Evolutionary conservation across 2,888 invertebrate species (phyloP).

Genomic region (Lasioglossum leucozonium): DNA sequence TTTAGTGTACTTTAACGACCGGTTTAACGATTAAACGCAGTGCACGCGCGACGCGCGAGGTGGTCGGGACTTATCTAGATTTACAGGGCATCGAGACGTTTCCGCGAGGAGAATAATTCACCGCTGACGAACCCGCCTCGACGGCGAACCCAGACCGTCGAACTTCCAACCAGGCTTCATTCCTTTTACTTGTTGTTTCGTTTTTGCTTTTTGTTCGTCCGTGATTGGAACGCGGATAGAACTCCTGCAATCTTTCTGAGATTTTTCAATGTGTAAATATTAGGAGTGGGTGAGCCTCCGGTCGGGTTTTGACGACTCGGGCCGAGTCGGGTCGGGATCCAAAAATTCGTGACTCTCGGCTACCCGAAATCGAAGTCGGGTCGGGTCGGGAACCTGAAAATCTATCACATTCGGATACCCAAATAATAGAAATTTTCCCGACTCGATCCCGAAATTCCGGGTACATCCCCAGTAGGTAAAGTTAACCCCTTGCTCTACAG

Average conservation of each 20-base stretch:
- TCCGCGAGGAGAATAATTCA: slow-evolving; percentile 17
- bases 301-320: too few relatives aligned
- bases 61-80: slow-evolving; percentile 26
- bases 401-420: too few relatives aligned
- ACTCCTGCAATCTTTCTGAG: not conserved
- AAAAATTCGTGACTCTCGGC: too few relatives aligned
- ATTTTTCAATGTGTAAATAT: too few relatives aligned
- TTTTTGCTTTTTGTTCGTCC: not conserved
- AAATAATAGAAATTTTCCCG: too few relatives aligned
- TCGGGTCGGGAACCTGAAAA: too few relatives aligned
- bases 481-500: too few relatives aligned
- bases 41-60: slow-evolving; percentile 19
- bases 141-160: not conserved
- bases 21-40: slow-evolving; percentile 57
- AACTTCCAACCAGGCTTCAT: not conserved
- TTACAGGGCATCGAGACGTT: slow-evolving; percentile 25
- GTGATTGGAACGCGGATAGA: not conserved
- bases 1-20: slow-evolving; percentile 58
- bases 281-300: too few relatives aligned
- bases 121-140: not conserved
- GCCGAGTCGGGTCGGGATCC: too few relatives aligned
- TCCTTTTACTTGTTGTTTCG: not conserved
- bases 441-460: too few relatives aligned
- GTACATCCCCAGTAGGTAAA: too few relatives aligned
- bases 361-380: too few relatives aligned